phyloP scores from a whole-genome alignment of 1,140 invertebrate species.

The Wasmannia auropunctata region DNA sequence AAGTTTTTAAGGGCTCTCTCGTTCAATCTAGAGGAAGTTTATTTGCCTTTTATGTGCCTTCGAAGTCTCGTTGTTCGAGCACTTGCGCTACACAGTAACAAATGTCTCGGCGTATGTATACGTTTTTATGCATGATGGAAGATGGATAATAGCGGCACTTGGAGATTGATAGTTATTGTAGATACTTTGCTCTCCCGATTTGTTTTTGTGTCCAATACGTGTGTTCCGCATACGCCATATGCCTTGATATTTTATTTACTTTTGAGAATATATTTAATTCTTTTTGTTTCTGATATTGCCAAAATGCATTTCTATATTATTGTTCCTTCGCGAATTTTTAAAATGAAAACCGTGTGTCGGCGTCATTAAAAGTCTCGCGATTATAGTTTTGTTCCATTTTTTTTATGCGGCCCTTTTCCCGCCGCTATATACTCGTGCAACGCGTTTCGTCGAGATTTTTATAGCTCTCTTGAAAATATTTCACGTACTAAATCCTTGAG shows the following conservation, averaged over 20 bases:
- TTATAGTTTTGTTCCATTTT: conserved; percentile 4
- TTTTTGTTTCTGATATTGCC: not conserved
- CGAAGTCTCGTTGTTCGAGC: conserved; percentile 22
- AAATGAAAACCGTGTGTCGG: not conserved
- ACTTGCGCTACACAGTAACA: conserved; percentile 34
- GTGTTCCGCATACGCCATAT: not conserved
- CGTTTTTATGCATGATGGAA: conserved; percentile 12
- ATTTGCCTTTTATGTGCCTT: conserved; percentile 39
- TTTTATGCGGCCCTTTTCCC: not conserved
- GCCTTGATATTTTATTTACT: not conserved
- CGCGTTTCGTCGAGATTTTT: conserved; percentile 47
- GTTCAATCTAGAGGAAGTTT: conserved; percentile 17
- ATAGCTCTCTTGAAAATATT: conserved; percentile 48
- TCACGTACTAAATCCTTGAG: conserved; percentile 43
- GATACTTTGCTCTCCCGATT: not conserved
- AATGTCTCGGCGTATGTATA: conserved; percentile 16
- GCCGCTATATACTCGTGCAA: not conserved
- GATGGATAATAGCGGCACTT: conserved; percentile 12
- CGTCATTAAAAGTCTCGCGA: not conserved
- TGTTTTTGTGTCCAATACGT: not conserved
- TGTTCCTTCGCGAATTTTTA: not conserved
- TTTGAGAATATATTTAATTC: not conserved
- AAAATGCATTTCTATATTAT: not conserved
- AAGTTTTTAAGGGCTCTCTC: conserved; percentile 35
- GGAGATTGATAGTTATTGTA: conserved; percentile 28